Conservation (phyloP, 2,797 vertebrate genomes). For the Staurois parvus region DNA sequence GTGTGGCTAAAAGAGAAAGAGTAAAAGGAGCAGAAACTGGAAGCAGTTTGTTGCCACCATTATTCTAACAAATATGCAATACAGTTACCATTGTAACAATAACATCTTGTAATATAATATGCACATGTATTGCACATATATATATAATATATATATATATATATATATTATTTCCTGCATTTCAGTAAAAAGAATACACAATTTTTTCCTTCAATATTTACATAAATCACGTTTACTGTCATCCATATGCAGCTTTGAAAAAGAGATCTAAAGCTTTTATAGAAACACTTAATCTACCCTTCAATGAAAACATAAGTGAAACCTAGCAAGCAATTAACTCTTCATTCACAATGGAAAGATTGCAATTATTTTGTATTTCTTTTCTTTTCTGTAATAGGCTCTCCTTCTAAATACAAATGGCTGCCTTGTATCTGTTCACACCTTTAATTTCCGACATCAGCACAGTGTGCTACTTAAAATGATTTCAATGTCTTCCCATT, state of each 20-base stretch:
- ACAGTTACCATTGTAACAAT: neutral
- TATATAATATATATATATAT: neutral
- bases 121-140: too few species aligned
- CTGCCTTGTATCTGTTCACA: constrained; percentile 54
- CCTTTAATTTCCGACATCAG: constrained; percentile 59
- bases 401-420: constrained; percentile 57
- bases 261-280: constrained; percentile 68
- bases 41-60: too few species aligned
- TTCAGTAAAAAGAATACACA: neutral
- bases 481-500: constrained; percentile 65
- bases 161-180: too few species aligned
- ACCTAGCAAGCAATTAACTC: constrained; percentile 74
- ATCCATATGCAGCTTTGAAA: constrained; percentile 69
- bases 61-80: neutral
- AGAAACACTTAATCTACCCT: constrained; percentile 71
- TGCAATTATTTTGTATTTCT: constrained; percentile 73
- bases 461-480: constrained; percentile 66
- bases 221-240: constrained; percentile 60
- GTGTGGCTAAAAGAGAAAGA: too few species aligned
- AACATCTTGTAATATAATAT: neutral
- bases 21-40: too few species aligned
- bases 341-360: constrained; percentile 69
- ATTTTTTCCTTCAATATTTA: constrained; percentile 63
- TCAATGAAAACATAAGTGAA: constrained; percentile 75
- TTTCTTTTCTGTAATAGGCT: constrained; percentile 65